Base-by-base conservation (phyloP, 1,140 invertebrate genomes). In the Rhyzopertha dominica region DNA sequence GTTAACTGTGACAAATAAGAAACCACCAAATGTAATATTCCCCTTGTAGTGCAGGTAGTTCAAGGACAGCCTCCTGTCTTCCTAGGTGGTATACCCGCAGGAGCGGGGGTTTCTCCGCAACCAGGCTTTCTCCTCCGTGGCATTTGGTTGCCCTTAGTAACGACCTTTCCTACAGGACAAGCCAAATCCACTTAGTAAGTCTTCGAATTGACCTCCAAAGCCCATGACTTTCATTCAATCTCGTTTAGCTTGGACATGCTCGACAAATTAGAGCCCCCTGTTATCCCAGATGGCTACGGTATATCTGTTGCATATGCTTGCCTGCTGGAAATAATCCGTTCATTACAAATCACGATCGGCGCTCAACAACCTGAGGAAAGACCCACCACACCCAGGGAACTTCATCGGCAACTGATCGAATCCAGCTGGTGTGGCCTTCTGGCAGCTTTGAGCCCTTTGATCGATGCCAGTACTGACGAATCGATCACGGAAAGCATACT, bases 401-500 rank as follows among this genome's bases (percentile, higher is more conserved):
- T 87, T 7, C 78, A 84, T 56, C 67, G 74, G 29, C 85, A 95
- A 67, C 67, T 98, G 14, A 83, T 98, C 3, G 90, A 90, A 61
- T 97, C 93, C 0, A 93, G 92, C 50, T 98, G 94, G 93, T 92
- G 90, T 65, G 93, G 92, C 4, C 70, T 98, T 19, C 73, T 97
- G 10, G 89, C 90, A 54, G 92, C 94, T 5, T 71, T 98, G 18
- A 90, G 88, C 51, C 82, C 94, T 0, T 67, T 98, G 10, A 81
- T 97, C 12, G 95, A 98, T 70, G 92, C 93, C 1, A 95, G 93
- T 58, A 92, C 92, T 32, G 94, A 98, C 60, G 95, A 98, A 68
- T 79, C 84, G 45, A 84, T 76, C 26, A 82, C 87, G 1, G 90
- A 98, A 71, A 86, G 86, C 59, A 84, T 97, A 14, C 71, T 98